Conservation (phyloP, 2,888 invertebrate genomes). For the Dynastes maya region DNA sequence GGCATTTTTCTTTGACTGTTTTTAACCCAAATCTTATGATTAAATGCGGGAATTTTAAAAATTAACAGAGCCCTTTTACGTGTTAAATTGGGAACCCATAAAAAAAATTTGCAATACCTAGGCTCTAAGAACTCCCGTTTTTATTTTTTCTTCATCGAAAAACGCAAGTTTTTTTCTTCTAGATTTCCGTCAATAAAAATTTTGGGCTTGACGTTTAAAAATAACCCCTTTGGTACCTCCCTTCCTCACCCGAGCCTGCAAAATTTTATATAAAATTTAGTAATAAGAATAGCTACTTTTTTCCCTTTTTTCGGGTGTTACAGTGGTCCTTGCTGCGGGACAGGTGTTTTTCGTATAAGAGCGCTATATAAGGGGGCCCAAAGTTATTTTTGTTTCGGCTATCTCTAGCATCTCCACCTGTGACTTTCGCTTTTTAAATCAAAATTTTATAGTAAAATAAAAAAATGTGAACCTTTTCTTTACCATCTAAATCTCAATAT, state of each 20-base stretch:
- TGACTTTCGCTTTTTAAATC: no score
- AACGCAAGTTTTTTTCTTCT: conserved; percentile 81
- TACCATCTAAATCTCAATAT: no score
- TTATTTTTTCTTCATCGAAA: conserved; percentile 61
- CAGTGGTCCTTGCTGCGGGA: conserved; percentile 64
- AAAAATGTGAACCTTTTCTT: no score
- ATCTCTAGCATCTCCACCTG: conserved; percentile 52
- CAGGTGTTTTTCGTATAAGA: conserved; percentile 65
- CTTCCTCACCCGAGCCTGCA: conserved; percentile 82
- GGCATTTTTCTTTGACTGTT: no score
- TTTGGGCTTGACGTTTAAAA: conserved; percentile 88
- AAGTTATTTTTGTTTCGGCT: conserved; percentile 63
- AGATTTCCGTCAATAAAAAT: conserved; percentile 86
- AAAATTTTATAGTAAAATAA: no score
- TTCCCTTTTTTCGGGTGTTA: conserved; percentile 60
- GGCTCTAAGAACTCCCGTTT: no score
- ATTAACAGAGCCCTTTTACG: no score
- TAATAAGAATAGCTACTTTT: not conserved
- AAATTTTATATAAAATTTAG: not conserved
- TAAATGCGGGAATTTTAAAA: no score
- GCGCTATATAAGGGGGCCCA: conserved; percentile 67
- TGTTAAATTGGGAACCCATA: no score
- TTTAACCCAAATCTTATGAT: no score
- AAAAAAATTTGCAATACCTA: no score
- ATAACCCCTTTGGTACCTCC: conserved; percentile 83